Conservation (phyloP, 2,113 vertebrate species). For the Strigops habroptila region DNA sequence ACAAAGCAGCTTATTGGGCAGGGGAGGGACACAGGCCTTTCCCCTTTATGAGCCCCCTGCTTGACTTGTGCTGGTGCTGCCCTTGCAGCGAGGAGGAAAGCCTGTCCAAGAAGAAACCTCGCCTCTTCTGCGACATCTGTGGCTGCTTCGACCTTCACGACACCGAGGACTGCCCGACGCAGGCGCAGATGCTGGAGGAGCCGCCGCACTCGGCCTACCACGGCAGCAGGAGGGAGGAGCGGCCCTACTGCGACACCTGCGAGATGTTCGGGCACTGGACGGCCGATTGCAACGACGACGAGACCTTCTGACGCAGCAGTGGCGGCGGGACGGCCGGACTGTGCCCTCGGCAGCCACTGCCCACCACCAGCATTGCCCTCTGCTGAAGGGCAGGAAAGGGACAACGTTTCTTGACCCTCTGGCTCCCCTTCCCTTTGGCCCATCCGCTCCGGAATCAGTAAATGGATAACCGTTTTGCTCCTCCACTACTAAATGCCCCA, state of each 20-base stretch:
- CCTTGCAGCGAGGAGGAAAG: conserved; percentile 73
- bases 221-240: conserved; percentile 86
- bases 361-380: conserved; percentile 46
- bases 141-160: conserved; percentile 97
- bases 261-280: conserved; percentile 96
- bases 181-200: conserved; percentile 86
- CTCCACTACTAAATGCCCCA: conserved; percentile 13
- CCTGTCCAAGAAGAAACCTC: conserved; percentile 87
- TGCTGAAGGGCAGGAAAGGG: conserved; percentile 21
- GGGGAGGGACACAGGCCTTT: background rate
- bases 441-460: background rate
- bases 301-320: conserved; percentile 83
- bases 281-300: conserved; percentile 90
- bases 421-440: background rate
- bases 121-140: conserved; percentile 97
- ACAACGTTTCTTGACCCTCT: background rate
- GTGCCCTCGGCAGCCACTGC: background rate
- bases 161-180: conserved; percentile 95
- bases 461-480: conserved; percentile 33
- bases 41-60: accelerated
- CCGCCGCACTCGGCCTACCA: conserved; percentile 91
- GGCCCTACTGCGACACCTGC: conserved; percentile 94
- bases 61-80: background rate
- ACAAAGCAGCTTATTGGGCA: accelerated
- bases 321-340: background rate